Evolutionary conservation across 2,888 invertebrate genomes (phyloP).

Genomic region (Cerceris ruficornis): DNA sequence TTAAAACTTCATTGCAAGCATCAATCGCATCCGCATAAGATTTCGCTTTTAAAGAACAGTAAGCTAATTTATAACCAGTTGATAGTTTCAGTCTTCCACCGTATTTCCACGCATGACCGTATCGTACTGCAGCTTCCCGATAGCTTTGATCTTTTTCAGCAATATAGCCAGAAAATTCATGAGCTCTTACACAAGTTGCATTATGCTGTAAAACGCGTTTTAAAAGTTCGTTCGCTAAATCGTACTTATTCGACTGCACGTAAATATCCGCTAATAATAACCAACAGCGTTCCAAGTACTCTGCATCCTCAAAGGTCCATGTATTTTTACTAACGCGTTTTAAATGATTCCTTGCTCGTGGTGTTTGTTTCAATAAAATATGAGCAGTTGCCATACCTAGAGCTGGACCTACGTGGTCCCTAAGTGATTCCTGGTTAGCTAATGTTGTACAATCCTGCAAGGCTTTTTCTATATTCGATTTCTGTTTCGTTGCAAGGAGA

Average conservation of each 20-base stretch:
- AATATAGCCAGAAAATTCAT: conserved; percentile 91
- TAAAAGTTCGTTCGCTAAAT: conserved; percentile 92
- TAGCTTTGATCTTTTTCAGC: conserved; percentile 96
- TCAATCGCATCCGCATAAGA: conserved; percentile 95
- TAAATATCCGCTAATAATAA: conserved; percentile 95
- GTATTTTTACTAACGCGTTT: conserved; percentile 92
- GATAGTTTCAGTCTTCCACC: conserved; percentile 91
- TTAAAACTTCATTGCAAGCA: conserved; percentile 92
- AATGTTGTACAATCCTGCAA: conserved; percentile 89
- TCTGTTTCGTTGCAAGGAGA: conserved; percentile 92
- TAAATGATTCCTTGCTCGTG: conserved; percentile 95
- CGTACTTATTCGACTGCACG: conserved; percentile 91
- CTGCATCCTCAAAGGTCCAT: conserved; percentile 98
- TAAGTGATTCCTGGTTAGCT: conserved; percentile 88
- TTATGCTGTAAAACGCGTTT: conserved; percentile 90
- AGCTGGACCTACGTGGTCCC: conserved; percentile 92
- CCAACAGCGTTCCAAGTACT: conserved; percentile 98
- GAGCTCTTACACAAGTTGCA: conserved; percentile 94
- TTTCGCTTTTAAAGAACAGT: conserved; percentile 95
- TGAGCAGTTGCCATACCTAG: conserved; percentile 93
- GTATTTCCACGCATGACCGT: conserved; percentile 93
- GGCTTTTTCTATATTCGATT: conserved; percentile 91
- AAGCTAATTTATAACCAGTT: conserved; percentile 96
- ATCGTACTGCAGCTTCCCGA: conserved; percentile 91
- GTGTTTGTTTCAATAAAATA: conserved; percentile 94